These are phyloP conservation scores for Beris morrisii DNA, from an alignment of 2,888 invertebrate species.

Conservation along the genomic window DNA sequence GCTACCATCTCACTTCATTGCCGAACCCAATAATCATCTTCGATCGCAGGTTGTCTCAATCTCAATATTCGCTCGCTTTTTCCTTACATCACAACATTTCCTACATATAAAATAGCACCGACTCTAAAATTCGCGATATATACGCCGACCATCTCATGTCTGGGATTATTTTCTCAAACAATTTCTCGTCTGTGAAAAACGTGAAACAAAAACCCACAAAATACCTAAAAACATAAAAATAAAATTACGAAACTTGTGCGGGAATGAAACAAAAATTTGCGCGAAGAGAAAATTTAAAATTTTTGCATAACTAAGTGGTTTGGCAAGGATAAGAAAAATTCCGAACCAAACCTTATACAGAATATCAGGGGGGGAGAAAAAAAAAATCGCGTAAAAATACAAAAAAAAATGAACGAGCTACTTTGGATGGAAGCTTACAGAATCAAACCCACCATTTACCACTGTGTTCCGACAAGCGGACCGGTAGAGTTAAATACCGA, in stretches of 20 bases:
- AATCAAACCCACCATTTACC: neutral
- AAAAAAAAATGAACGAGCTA: neutral
- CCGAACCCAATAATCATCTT: neutral
- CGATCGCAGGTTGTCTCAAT: neutral
- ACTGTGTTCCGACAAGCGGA: neutral
- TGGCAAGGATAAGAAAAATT: conserved; percentile 11
- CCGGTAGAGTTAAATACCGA: conserved; percentile 10
- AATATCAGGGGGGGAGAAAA: conserved; percentile 11
- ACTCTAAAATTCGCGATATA: neutral
- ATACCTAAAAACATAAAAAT: neutral
- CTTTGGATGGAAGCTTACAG: conserved; percentile 6
- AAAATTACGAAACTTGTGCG: too few species aligned
- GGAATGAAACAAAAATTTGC: too few species aligned
- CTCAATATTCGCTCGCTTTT: neutral
- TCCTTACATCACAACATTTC: too few species aligned
- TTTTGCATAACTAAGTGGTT: conserved; percentile 32
- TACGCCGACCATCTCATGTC: neutral
- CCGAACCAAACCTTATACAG: conserved; percentile 16
- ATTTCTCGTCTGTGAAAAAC: neutral
- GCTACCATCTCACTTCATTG: neutral
- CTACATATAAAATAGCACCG: neutral
- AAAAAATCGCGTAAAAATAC: neutral
- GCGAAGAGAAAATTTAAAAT: conserved; percentile 13
- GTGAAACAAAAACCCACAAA: conserved; percentile 5
- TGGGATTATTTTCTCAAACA: neutral